Evolutionary conservation across 2,888 invertebrate species (phyloP), one percentile per base, ranked within the genome.

Genomic region (Orthosia gothica): DNA sequence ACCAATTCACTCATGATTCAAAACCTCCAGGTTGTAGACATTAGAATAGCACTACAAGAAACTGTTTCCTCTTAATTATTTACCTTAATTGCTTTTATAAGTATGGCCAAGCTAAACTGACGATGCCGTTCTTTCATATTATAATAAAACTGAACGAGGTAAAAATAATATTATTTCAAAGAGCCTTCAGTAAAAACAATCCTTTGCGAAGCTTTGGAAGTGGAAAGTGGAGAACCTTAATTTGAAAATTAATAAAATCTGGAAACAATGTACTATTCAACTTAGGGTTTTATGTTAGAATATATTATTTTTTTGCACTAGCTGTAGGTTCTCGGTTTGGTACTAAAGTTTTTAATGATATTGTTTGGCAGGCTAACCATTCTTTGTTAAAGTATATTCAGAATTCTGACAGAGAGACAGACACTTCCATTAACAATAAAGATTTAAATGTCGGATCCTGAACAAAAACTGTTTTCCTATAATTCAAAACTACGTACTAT

Each of bases 401-500:
- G 15, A 69, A 55, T 16, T 15, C n/a, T 52, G 64, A 64, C 23
- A 70, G 13, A 11, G 1, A 40, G 16, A 40, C 40, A 54, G 40
- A n/a, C 15, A 11, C n/a, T 11, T 54, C 18, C 23, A 55, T 15
- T 16, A 23, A 55, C 54, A 49, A 62, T 18, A 49, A 18, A 18
- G 32, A 23, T 49, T 18, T 18, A 16, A 18, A 16, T 23, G 20
- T 23, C 26, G 26, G 18, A 3, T 16, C 13, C 45, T 13, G 4
- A 66, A 67, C 59, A 61, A 61, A 59, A 61, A 45, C 69, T 61
- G 49, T 74, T 64, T 73, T 26, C n/a, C 32, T 50, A 54, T 20
- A 49, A 76, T 15, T 76, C 59, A 71, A 59, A 65, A 59, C 50
- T 61, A 61, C 68, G 23, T 45, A 70, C 62, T 58, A 59, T 59